Conservation (phyloP, 2,888 invertebrate species). For the Macrosiphum euphorbiae region DNA sequence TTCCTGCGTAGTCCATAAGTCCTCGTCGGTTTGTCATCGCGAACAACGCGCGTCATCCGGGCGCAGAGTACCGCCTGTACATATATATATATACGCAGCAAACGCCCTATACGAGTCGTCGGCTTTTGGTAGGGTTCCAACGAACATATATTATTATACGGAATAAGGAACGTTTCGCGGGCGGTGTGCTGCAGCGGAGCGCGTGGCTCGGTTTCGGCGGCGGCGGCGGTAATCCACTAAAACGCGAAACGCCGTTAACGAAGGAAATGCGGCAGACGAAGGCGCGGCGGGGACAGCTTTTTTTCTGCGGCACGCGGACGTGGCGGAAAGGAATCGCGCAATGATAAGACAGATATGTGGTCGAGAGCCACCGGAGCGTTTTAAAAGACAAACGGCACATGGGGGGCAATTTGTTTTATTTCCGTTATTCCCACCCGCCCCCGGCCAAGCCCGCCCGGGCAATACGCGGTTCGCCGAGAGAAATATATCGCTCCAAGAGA, state of each 20-base stretch:
- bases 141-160: conserved; percentile 4
- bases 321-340: conserved; percentile 10
- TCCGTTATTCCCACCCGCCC: neutral
- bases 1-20: no score
- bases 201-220: neutral
- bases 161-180: neutral
- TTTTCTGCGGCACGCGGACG: neutral
- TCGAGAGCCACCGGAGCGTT: conserved; percentile 51
- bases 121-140: conserved; percentile 49
- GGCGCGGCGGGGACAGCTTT: neutral
- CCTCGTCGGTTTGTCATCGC: conserved; percentile 4
- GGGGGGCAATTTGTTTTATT: conserved; percentile 55
- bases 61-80: neutral
- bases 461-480: neutral
- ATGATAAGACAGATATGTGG: conserved; percentile 57
- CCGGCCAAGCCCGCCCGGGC: neutral
- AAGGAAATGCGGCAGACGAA: neutral
- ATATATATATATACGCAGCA: neutral
- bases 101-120: neutral
- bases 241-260: conserved; percentile 45
- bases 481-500: neutral
- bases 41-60: neutral
- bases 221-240: conserved; percentile 51
- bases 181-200: neutral
- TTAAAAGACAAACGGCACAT: conserved; percentile 62